These are phyloP conservation scores for Oostethus manadensis DNA, from an alignment of 2,113 vertebrate species.

Conservation along the genomic window DNA sequence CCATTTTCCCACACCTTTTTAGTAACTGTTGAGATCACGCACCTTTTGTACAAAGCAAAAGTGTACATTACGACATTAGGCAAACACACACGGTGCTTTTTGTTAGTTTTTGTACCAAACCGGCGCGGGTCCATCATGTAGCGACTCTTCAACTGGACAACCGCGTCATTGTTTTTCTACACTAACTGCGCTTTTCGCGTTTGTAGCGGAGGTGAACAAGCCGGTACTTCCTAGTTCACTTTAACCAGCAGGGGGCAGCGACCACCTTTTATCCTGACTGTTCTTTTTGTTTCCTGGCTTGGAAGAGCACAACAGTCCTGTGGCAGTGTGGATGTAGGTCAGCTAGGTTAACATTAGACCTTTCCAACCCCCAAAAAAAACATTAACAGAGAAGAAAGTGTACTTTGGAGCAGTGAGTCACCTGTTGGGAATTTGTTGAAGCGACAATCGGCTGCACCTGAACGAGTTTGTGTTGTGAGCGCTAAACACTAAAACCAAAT, in stretches of 20 bases:
- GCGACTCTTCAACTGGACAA: neutral
- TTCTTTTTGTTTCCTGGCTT: neutral
- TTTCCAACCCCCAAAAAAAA: neutral
- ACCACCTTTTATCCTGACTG: neutral
- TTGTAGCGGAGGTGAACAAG: neutral
- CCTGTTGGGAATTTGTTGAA: neutral
- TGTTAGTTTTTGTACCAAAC: slow-evolving; percentile 2
- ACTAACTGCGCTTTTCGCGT: neutral
- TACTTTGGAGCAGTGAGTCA: neutral
- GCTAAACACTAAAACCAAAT: neutral
- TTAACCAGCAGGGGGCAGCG: slow-evolving; percentile 6
- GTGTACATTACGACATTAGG: neutral
- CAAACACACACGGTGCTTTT: slow-evolving; percentile 1
- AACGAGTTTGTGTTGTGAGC: neutral
- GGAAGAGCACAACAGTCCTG: neutral
- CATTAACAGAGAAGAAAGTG: neutral
- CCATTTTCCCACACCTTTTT: neutral
- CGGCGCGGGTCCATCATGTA: neutral
- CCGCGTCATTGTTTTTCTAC: neutral
- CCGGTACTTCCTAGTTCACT: neutral
- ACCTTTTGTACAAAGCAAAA: neutral
- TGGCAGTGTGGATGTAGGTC: neutral
- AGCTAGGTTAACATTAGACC: neutral
- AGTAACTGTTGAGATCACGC: neutral
- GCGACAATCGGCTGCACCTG: slow-evolving; percentile 3